These are phyloP conservation scores for Crossoptilon crossoptilon DNA, from an alignment of 2,797 vertebrate species.

Conservation along the genomic window DNA sequence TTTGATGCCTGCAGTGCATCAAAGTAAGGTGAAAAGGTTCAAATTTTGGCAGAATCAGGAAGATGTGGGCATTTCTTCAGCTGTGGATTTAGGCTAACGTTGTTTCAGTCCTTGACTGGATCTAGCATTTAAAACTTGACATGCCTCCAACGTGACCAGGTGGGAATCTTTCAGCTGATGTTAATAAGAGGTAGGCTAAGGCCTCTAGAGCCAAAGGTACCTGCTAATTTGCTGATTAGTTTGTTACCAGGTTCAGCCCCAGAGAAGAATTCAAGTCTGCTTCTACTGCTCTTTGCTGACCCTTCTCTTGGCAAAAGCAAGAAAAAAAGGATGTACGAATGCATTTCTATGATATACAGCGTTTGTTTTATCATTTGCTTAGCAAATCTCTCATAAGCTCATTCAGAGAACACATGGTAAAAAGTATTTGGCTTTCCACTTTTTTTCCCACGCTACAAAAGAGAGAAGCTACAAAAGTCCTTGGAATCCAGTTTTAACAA, in stretches of 20 bases:
- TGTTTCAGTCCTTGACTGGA: not conserved
- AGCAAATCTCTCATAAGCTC: not conserved
- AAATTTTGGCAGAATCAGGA: not conserved
- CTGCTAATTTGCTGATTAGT: not conserved
- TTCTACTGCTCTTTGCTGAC: not conserved
- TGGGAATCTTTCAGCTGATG: not conserved
- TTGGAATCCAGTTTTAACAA: not conserved
- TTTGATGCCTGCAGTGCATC: not conserved
- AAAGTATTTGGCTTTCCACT: not conserved
- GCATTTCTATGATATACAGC: not conserved
- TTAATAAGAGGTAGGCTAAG: not conserved
- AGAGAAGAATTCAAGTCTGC: not conserved
- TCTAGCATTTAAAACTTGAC: not conserved
- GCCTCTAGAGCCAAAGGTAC: not conserved
- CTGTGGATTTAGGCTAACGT: not conserved
- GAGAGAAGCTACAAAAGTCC: not conserved
- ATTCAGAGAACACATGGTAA: not conserved
- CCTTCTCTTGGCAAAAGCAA: not conserved
- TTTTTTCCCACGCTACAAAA: not conserved
- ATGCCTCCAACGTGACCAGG: not conserved
- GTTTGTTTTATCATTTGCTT: not conserved
- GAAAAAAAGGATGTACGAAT: not conserved
- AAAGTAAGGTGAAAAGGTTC: not conserved
- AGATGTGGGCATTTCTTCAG: not conserved
- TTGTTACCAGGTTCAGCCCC: not conserved